Evolutionary conservation across 2,113 vertebrate genomes (phyloP).

Genomic region (Tricholaema leucomelas): DNA sequence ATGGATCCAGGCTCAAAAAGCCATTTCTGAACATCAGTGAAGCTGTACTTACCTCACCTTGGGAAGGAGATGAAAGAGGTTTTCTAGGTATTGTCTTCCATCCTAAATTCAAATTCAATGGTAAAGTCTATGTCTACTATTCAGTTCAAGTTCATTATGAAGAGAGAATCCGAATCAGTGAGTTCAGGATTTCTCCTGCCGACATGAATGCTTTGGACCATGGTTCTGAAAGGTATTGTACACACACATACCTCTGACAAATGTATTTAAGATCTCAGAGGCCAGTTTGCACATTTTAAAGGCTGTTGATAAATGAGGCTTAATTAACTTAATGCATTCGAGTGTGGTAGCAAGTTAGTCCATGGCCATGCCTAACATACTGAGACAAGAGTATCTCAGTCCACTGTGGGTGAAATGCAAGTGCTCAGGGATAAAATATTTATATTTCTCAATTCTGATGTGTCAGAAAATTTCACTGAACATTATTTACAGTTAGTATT

Average conservation of each 20-base stretch:
- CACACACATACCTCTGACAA: neutral
- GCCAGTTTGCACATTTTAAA: neutral
- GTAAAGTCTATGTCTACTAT: slow-evolving; percentile 93
- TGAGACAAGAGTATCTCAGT: neutral
- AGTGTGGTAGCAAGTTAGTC: neutral
- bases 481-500: neutral
- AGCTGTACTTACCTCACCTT: slow-evolving; percentile 90
- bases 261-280: slow-evolving; percentile 1
- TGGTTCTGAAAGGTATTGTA: slow-evolving; percentile 88
- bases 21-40: slow-evolving; percentile 92
- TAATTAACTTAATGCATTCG: neutral
- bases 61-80: slow-evolving; percentile 96
- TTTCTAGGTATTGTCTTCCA: slow-evolving; percentile 92
- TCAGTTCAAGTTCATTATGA: slow-evolving; percentile 83
- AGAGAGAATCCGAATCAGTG: slow-evolving; percentile 93
- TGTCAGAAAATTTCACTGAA: neutral
- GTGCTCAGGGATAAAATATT: neutral
- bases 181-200: slow-evolving; percentile 85
- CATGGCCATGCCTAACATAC: neutral
- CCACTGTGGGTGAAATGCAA: neutral
- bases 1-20: slow-evolving; percentile 80
- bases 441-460: neutral
- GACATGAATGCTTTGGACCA: slow-evolving; percentile 92
- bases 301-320: neutral
- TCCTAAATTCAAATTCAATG: slow-evolving; percentile 85